Percentiles rank a stretch among this genome's conserved stretches.
Conservation (phyloP, 2,113 vertebrate species). For the zebrafish (Danio rerio) region DNA sequence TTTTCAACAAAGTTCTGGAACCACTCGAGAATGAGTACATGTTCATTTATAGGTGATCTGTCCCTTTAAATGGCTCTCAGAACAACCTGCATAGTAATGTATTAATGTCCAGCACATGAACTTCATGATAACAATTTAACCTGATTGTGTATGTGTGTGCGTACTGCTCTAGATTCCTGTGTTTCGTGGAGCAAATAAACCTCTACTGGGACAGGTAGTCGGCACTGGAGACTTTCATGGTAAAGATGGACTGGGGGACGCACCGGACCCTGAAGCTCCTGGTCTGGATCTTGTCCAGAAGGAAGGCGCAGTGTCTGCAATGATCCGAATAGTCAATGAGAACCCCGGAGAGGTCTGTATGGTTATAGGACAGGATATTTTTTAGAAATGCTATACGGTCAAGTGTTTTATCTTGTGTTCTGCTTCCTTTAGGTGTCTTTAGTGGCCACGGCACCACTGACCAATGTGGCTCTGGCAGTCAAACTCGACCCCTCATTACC, state of each 20-base stretch:
- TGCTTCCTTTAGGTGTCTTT: conserved; percentile 67
- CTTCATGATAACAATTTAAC: background rate
- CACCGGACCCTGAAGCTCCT: conserved; percentile 73
- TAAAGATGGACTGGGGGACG: conserved; percentile 76
- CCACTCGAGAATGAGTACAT: no score
- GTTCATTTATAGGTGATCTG: no score
- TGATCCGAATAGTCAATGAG: conserved; percentile 74
- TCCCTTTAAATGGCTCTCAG: background rate
- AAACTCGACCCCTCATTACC: conserved; percentile 80
- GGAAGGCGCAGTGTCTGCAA: conserved; percentile 73
- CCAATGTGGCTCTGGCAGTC: conserved; percentile 83
- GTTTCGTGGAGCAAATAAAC: conserved; percentile 69
- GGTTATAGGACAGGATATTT: background rate
- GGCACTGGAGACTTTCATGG: conserved; percentile 71
- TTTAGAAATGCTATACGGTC: background rate
- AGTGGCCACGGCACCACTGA: conserved; percentile 78
- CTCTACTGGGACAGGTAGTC: conserved; percentile 65
- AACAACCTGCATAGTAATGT: background rate
- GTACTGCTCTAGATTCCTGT: conserved; percentile 74
- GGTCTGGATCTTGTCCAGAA: conserved; percentile 70
- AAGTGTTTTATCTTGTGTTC: background rate
- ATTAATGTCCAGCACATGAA: background rate
- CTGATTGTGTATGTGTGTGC: background rate
- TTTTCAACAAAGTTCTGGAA: no score
- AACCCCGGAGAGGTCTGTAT: conserved; percentile 74